Base-by-base conservation (phyloP, 2,797 vertebrate genomes). In the Centroberyx gerrardi region DNA sequence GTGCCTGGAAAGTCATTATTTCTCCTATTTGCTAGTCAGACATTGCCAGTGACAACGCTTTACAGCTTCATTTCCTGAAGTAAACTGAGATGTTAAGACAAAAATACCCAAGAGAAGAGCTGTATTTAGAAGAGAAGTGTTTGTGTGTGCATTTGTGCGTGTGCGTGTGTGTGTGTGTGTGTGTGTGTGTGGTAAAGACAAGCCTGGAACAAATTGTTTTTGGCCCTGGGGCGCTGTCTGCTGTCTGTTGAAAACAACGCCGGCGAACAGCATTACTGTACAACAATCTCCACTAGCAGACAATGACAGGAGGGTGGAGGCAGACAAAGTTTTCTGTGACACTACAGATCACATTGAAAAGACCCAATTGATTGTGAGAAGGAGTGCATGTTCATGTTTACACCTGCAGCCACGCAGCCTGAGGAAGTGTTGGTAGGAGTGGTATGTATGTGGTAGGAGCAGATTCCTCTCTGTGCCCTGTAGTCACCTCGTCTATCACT, bases 191-290 rank as follows among this genome's bases (percentile, higher is more conserved):
- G 61, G 27, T 72, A 73, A 75, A 83, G 83, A 75, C 72, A 36
- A 72, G 49, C 62, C 67, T 38, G 42, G 78, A 84, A 90, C 76
- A 86, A 89, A 87, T 83, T 29, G 80, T 80, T 87, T 90, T 82
- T 64, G 74, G 82, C 87, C 88, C 85, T 14, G 60, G 65, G 84
- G 85, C 75, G 60, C 83, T 80, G 81, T 90, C 86, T 86, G 72
- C 86, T 87, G 81, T 72, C 84, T 84, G 63, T 69, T n/a, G 15
- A 80, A 78, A 87, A 86, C 63, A 67, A 73, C 54, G 17, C 29
- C 61, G 52, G 27, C n/a, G 77, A 87, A 62, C 36, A 78, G 31
- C 51, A 72, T 71, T 73, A 72, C 77, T 84, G 84, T 76, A 68
- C 18, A 51, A 42, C 49, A 48, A 58, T 36, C 69, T 68, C 44